phyloP scores from a whole-genome alignment of 23 tunicate species.

The Pegea sp. region DNA sequence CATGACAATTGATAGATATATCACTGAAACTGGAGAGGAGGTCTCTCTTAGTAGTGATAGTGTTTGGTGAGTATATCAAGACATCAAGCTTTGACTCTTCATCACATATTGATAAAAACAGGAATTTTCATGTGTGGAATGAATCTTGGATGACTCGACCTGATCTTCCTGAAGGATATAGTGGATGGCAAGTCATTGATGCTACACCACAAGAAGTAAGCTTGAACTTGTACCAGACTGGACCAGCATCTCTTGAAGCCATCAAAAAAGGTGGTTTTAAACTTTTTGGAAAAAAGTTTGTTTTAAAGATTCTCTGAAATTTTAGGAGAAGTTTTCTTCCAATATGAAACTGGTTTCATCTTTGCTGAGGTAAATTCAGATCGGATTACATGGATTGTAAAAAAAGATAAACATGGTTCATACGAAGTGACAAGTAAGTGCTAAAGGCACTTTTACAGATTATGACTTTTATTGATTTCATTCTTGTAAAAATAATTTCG shows the following conservation, averaged over 20 bases:
- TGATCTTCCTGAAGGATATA: constrained; percentile 78
- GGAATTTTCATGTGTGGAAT: constrained; percentile 99
- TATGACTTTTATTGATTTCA: too few relatives aligned
- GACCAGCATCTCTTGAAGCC: constrained; percentile 81
- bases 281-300: too few relatives aligned
- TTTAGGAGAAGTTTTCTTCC: constrained; percentile 77
- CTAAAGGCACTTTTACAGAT: too few relatives aligned
- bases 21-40: constrained; percentile 14
- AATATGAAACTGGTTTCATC: constrained; percentile 87
- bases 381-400: constrained; percentile 72
- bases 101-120: too few relatives aligned
- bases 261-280: constrained; percentile 80
- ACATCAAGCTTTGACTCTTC: too few relatives aligned
- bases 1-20: constrained; percentile 31
- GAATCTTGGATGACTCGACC: constrained; percentile 73
- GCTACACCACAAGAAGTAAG: constrained; percentile 90
- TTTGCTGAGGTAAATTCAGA: constrained; percentile 97
- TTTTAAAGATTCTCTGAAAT: too few relatives aligned
- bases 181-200: constrained; percentile 92
- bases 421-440: too few relatives aligned
- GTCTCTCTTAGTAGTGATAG: constrained; percentile 6
- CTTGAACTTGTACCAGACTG: constrained; percentile 68
- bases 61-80: constrained; percentile 22
- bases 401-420: constrained; percentile 56
- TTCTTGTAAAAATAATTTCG: too few relatives aligned